Base-by-base conservation (phyloP, 2,888 invertebrate genomes). In the Pasiphila rectangulata region DNA sequence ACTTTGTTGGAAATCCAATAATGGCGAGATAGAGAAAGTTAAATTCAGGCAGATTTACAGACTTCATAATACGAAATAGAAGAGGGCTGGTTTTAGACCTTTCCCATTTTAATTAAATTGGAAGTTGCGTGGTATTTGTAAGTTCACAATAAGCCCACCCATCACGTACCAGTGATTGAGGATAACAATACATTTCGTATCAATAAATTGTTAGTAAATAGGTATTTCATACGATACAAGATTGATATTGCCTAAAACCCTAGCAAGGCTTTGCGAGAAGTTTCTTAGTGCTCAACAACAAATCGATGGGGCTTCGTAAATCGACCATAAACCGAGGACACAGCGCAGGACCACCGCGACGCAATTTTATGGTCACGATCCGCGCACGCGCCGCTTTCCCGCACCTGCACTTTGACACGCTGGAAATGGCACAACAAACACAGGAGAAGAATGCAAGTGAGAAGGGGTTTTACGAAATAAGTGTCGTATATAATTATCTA, bases 391-490 rank as follows among this genome's bases (percentile, higher is more conserved):
- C 68, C 61, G 73, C 81, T 81, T 81, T 82, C 79, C 76, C 54
- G 64, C 76, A 74, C 72, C 70, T 80, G 80, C 78, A 67, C 77
- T 78, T 64, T 73, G 78, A 76, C 75, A 72, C 64, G 50, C 21
- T 44, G 48, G 46, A 34, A 38, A 49, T 36, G 39, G 49, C 25
- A 35, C 29, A 42, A 21, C n/a, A 4, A 38, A 38, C 32, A 17
- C n/a, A 32, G 16, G 17, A n/a, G 9, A 17, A 17, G 10, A 32
- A 19, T 32, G 3, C 9, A 17, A 17, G 5, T 9, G 2, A 9
- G 2, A 30, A 1, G 16, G 17, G 1, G 1, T 7, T 4, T 3
- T 16, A 6, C 3, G 4, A 21, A 21, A 6, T 4, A 21, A 2
- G 6, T 6, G 7, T 7, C 4, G 3, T 21, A 4, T 6, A 4